Conservation (phyloP, 2,888 invertebrate species). For the Trichopria drosophilae region DNA sequence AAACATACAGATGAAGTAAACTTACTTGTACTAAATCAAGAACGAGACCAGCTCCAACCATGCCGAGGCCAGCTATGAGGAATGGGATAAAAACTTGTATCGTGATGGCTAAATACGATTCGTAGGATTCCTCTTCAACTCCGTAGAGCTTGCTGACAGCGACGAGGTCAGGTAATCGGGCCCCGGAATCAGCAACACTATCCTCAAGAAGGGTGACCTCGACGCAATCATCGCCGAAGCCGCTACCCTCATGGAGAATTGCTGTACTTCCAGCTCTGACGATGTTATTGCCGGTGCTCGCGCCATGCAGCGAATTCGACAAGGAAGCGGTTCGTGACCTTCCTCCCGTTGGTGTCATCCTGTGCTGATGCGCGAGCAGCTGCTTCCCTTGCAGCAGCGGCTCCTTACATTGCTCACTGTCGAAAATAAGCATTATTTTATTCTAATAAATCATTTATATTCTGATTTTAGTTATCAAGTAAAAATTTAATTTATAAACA, state of each 20-base stretch:
- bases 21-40: slow-evolving; percentile 72
- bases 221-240: slow-evolving; percentile 35
- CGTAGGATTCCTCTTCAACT: slow-evolving; percentile 56
- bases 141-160: slow-evolving; percentile 58
- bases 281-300: slow-evolving; percentile 8
- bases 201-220: slow-evolving; percentile 39
- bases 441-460: neutral
- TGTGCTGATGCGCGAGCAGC: slow-evolving; percentile 36
- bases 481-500: slow-evolving; percentile 16
- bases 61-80: slow-evolving; percentile 75
- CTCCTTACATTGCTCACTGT: slow-evolving; percentile 56
- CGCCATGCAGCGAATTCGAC: slow-evolving; percentile 43
- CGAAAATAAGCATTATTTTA: slow-evolving; percentile 9
- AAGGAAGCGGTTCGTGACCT: slow-evolving; percentile 52
- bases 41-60: slow-evolving; percentile 77
- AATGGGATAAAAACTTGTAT: slow-evolving; percentile 74
- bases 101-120: slow-evolving; percentile 66
- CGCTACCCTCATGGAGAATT: no score
- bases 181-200: slow-evolving; percentile 54
- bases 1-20: neutral
- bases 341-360: slow-evolving; percentile 53
- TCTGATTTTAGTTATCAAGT: neutral
- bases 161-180: slow-evolving; percentile 62
- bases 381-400: slow-evolving; percentile 43
- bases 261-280: neutral